Conservation (phyloP, 1,140 invertebrate genomes). For the Mya arenaria region DNA sequence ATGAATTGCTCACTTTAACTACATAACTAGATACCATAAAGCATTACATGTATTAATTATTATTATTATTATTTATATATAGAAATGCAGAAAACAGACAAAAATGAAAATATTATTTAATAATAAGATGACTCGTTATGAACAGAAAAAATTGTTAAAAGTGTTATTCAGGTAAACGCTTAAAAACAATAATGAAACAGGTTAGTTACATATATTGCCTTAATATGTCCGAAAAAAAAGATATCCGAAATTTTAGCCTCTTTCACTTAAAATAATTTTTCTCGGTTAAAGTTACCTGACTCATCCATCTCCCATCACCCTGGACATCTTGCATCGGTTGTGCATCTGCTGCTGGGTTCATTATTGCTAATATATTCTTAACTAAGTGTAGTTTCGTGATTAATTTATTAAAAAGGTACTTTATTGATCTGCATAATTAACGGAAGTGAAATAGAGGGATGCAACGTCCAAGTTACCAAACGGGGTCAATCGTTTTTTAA, state of each 20-base stretch:
- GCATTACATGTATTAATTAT: not conserved
- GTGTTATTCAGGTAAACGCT: not conserved
- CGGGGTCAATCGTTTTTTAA: too few relatives aligned
- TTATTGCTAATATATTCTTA: constrained; percentile 5
- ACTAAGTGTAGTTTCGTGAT: not conserved
- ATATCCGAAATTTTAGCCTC: not conserved
- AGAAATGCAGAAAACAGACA: not conserved
- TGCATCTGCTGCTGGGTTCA: constrained; percentile 83
- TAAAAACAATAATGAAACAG: not conserved
- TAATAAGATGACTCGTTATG: not conserved
- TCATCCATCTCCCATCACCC: constrained; percentile 87
- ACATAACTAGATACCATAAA: too few relatives aligned
- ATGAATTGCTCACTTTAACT: not conserved
- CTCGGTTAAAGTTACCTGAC: constrained; percentile 80
- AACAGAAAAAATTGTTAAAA: not conserved
- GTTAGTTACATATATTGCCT: not conserved
- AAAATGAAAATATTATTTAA: not conserved
- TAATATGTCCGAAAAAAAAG: not conserved
- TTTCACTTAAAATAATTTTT: not conserved
- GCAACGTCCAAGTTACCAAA: too few relatives aligned
- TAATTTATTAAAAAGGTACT: constrained; percentile 3
- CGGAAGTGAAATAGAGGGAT: too few relatives aligned
- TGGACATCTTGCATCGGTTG: constrained; percentile 85
- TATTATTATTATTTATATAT: too few relatives aligned
- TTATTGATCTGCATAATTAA: constrained; percentile 34